phyloP scores from a whole-genome alignment of 2,797 vertebrate genomes.

The Platyrinchus mystaceus region DNA sequence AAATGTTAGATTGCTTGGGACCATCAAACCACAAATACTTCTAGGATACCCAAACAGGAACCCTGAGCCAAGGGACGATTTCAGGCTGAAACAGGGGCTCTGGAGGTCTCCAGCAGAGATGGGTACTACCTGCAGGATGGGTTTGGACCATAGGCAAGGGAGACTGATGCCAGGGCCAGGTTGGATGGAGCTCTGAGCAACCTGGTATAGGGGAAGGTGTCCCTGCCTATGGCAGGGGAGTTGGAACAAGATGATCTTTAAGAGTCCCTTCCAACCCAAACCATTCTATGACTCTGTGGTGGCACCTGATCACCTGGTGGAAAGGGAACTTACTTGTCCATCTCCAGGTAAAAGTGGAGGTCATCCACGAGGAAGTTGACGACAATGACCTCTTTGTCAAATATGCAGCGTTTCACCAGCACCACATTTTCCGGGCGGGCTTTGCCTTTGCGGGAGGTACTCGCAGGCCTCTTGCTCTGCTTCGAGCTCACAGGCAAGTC shows the following conservation, averaged over 20 bases:
- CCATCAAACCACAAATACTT: neutral
- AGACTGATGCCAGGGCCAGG: neutral
- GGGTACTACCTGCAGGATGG: neutral
- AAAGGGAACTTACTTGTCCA: constrained; percentile 67
- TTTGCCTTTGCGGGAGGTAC: neutral
- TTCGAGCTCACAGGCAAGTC: neutral
- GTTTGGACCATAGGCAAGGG: neutral
- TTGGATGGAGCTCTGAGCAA: neutral
- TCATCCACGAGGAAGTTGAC: constrained; percentile 73
- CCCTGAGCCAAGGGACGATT: neutral
- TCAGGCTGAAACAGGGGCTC: neutral
- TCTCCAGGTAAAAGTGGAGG: constrained; percentile 75
- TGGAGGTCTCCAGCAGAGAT: neutral
- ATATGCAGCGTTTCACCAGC: constrained; percentile 33
- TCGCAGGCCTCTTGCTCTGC: fast-evolving
- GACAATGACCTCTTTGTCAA: constrained; percentile 42
- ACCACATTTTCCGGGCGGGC: fast-evolving
- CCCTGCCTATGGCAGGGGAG: neutral
- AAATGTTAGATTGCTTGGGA: neutral
- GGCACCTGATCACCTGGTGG: fast-evolving
- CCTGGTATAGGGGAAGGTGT: neutral
- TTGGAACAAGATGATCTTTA: neutral
- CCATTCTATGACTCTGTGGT: neutral
- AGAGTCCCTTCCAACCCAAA: neutral
- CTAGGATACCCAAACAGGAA: neutral